Evolutionary conservation across 2,113 vertebrate species (phyloP).

Genomic region (Litocranius walleri): DNA sequence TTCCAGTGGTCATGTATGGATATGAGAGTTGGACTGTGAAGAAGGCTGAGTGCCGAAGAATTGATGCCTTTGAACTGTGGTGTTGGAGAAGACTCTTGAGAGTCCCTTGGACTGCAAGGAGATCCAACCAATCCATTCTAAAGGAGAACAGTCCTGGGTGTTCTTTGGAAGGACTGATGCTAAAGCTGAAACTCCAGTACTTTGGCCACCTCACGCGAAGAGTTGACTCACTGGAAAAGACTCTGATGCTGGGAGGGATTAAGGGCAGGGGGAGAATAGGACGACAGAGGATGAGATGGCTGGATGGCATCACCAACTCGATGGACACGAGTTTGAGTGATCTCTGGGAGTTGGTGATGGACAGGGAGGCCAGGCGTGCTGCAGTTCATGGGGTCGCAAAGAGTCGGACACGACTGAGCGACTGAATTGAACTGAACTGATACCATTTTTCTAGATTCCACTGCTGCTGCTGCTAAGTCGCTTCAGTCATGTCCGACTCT

Average conservation of each 20-base stretch:
- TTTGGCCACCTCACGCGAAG: accelerated
- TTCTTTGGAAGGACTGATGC: neutral
- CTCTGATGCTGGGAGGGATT: neutral
- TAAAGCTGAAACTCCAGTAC: neutral
- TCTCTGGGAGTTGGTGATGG: neutral
- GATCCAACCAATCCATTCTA: no score
- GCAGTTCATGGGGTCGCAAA: accelerated
- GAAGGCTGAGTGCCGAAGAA: no score
- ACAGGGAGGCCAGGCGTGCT: neutral
- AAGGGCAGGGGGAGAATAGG: neutral
- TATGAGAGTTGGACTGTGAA: neutral
- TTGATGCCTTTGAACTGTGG: no score
- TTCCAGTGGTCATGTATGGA: no score
- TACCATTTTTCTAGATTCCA: neutral
- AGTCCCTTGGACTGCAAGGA: no score
- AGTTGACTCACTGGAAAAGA: neutral
- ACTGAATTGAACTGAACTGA: neutral
- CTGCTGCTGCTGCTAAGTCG: no score
- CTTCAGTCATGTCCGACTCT: no score
- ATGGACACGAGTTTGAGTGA: neutral
- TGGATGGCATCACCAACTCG: neutral
- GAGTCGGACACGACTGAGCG: accelerated
- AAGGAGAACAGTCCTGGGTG: neutral
- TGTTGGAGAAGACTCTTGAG: no score
- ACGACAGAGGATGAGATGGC: neutral